Percentiles rank a stretch among this genome's conserved stretches.
phyloP scores from a whole-genome alignment of 2,113 vertebrate species.

The Corythaixoides concolor region DNA sequence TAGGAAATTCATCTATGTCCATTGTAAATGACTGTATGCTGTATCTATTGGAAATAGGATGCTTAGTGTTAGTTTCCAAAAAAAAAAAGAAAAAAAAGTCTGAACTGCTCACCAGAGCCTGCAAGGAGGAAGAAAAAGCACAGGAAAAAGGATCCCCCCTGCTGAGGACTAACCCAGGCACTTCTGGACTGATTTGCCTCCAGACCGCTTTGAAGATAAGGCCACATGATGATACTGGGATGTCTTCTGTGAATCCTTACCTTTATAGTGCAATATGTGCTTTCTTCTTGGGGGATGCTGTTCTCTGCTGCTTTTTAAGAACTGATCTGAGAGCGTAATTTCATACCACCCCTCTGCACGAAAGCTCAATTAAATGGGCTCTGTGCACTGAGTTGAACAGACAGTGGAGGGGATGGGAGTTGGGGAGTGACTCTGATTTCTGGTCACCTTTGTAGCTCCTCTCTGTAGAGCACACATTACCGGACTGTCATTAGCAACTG shows the following conservation, averaged over 20 bases:
- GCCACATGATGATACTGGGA: not conserved
- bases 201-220: conserved; percentile 10
- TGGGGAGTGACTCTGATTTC: not conserved
- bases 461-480: not conserved
- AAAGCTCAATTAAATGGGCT: not conserved
- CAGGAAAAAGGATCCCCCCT: not conserved
- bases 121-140: not conserved
- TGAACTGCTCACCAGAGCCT: not conserved
- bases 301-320: not conserved
- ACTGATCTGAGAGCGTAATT: not conserved
- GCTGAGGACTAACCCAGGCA: conserved; percentile 13
- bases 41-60: conserved; percentile 35
- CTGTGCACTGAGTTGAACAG: not conserved
- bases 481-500: not conserved
- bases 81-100: not conserved
- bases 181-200: conserved; percentile 29
- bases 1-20: conserved; percentile 26
- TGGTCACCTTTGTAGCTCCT: not conserved
- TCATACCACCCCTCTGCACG: not conserved
- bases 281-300: not conserved
- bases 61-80: not conserved
- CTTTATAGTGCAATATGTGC: not conserved
- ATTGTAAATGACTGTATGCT: conserved; percentile 36
- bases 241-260: not conserved
- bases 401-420: not conserved